Evolutionary conservation across 2,888 invertebrate species (phyloP), one percentile per base, ranked within the genome.

Genomic region (Liopterus haemorrhoidalis): DNA sequence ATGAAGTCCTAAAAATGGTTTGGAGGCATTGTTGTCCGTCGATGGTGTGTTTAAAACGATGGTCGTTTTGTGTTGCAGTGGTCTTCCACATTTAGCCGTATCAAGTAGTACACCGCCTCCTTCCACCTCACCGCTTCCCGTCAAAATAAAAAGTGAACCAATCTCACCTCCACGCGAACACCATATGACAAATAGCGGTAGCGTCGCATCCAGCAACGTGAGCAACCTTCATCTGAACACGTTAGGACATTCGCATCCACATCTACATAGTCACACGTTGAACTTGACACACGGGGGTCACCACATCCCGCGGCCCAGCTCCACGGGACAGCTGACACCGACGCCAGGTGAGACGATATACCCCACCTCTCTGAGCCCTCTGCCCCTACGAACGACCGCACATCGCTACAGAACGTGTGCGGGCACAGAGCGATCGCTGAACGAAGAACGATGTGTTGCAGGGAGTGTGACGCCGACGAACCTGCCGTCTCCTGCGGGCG

Each of bases 61-160:
- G n/a, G n/a, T n/a, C n/a, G n/a, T 37, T 43, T 43, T 40, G 32
- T 20, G 14, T 62, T 63, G 4, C 67, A 73, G 75, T 71, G 83
- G 85, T 72, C 74, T 87, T 69, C 85, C 87, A 57, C 86, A 86
- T 59, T 72, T 88, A 60, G 76, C 80, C 49, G 80, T 82, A 55
- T 79, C 82, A 53, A 86, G 85, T 63, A 85, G 85, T 59, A 82
- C 82, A 54, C 81, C 81, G 52, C 78, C 79, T 9, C 84, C 85
- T 5, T 79, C 85, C 48, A 79, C 81, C 55, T 85, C 86, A 56
- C 89, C 90, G 20, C 75, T 82, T 64, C 83, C 86, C 57, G 81
- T 92, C 55, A 89, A 89, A 70, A 89, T 94, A 66, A 94, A 94
- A 71, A 90, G 92, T 57, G 94, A 95, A 68, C 94, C 94, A 18